Evolutionary conservation across 2,888 invertebrate genomes (phyloP).

Genomic region (Caenorhabditis imperialis): DNA sequence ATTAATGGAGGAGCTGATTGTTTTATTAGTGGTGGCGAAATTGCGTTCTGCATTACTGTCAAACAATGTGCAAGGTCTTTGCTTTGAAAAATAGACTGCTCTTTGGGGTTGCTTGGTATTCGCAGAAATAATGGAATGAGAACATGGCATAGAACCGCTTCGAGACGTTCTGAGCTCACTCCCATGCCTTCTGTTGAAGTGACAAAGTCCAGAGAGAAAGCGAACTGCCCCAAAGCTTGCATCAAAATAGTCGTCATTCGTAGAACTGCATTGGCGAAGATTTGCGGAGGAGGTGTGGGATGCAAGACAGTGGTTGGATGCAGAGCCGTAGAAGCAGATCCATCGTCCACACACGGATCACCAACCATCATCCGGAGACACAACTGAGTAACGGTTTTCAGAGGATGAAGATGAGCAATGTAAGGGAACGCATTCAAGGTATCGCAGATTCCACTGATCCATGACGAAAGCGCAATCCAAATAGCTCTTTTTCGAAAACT

Average conservation of each 20-base stretch:
- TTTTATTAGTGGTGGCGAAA: constrained; percentile 78
- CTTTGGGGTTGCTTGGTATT: constrained; percentile 92
- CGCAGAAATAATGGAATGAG: constrained; percentile 95
- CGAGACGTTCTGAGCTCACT: constrained; percentile 88
- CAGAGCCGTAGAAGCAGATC: constrained; percentile 49
- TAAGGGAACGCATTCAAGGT: constrained; percentile 93
- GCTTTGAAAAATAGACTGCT: constrained; percentile 88
- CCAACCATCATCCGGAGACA: constrained; percentile 76
- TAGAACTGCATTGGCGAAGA: constrained; percentile 96
- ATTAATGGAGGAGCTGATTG: constrained; percentile 74
- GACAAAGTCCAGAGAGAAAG: constrained; percentile 87
- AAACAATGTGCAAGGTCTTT: constrained; percentile 92
- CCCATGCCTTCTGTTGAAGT: constrained; percentile 93
- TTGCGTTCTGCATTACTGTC: constrained; percentile 89
- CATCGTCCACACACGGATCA: constrained; percentile 75
- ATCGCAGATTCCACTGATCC: constrained; percentile 90
- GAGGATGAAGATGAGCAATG: constrained; percentile 92
- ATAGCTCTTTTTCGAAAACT: constrained; percentile 86
- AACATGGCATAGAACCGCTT: constrained; percentile 94
- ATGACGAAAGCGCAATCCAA: constrained; percentile 95
- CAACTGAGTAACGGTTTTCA: constrained; percentile 83
- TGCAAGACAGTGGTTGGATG: constrained; percentile 77
- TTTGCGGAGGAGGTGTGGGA: constrained; percentile 85
- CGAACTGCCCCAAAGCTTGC: constrained; percentile 87
- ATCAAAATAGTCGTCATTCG: constrained; percentile 94